A percentile compares a stretch with the other conserved stretches of the same genome.
phyloP scores from a whole-genome alignment of 2,113 vertebrate genomes.

The Circaetus cinerascens region DNA sequence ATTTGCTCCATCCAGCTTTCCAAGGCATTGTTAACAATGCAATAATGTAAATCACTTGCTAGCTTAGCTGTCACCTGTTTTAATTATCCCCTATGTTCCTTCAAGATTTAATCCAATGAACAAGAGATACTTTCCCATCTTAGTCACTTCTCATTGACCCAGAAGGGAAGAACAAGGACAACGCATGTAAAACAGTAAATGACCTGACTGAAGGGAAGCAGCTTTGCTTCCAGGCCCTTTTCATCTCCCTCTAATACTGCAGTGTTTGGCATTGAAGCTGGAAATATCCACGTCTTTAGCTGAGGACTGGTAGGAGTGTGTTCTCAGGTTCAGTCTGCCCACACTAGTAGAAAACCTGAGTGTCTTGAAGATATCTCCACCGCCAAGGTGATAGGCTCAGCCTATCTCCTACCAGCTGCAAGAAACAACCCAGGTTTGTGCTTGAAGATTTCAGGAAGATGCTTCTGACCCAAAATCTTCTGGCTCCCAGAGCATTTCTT shows the following conservation, averaged over 20 bases:
- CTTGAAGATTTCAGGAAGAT: not conserved
- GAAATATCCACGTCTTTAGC: not conserved
- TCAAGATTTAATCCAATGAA: not conserved
- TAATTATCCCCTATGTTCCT: not conserved
- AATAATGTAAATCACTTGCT: not conserved
- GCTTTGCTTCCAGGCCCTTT: not conserved
- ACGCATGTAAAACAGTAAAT: not conserved
- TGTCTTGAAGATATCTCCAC: not conserved
- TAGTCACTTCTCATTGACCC: not conserved
- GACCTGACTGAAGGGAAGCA: not conserved
- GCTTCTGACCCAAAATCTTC: not conserved
- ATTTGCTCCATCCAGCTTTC: conserved; percentile 11
- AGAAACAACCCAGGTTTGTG: not conserved
- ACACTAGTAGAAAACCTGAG: not conserved
- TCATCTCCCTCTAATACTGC: not conserved
- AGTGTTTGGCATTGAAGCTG: not conserved
- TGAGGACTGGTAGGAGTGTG: not conserved
- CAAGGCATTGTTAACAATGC: not conserved
- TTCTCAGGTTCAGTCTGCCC: not conserved
- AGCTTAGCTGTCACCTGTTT: not conserved
- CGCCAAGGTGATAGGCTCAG: not conserved
- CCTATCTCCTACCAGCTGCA: not conserved
- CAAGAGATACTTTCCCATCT: not conserved
- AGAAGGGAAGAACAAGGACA: conserved; percentile 5
- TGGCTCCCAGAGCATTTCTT: not conserved